A percentile compares a stretch with the other conserved stretches of the same genome.
These are phyloP conservation scores for Prunella himalayana DNA, from an alignment of 2,113 vertebrate species.

Conservation along the genomic window DNA sequence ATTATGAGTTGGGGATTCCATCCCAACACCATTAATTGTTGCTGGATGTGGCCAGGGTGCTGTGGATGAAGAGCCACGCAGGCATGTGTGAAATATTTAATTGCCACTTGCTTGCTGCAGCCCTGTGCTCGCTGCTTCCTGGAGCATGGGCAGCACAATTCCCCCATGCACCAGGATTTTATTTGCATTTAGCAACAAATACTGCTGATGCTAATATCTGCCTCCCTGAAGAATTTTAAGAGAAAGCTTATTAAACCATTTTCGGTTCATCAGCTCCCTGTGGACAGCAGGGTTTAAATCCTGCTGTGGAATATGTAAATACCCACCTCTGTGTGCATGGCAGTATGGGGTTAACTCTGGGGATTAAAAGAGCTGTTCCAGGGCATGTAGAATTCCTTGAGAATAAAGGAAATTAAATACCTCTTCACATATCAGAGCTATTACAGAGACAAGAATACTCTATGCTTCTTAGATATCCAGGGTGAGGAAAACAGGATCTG, in stretches of 20 bases:
- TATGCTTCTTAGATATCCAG: neutral
- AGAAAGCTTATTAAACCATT: conserved; percentile 53
- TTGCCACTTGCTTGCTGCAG: neutral
- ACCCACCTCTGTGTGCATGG: neutral
- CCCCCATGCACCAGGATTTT: conserved; percentile 13
- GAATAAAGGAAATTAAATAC: conserved; percentile 7
- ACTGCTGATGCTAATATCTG: conserved; percentile 50
- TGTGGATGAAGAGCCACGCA: neutral
- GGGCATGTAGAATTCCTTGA: neutral
- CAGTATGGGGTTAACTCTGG: neutral
- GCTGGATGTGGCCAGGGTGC: neutral
- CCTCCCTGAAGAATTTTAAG: conserved; percentile 24
- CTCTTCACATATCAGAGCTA: neutral
- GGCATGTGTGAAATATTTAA: conserved; percentile 38
- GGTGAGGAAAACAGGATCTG: neutral
- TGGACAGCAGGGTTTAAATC: conserved; percentile 13
- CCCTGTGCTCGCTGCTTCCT: neutral
- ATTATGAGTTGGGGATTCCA: neutral
- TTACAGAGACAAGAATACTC: neutral
- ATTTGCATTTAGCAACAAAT: conserved; percentile 57
- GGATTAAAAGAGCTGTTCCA: neutral
- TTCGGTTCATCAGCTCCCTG: conserved; percentile 35
- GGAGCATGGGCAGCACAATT: conserved; percentile 21
- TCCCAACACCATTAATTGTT: neutral
- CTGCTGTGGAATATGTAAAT: neutral